Base-by-base conservation (phyloP, 1,140 invertebrate species). In the Thalassaphorura encarpata region DNA sequence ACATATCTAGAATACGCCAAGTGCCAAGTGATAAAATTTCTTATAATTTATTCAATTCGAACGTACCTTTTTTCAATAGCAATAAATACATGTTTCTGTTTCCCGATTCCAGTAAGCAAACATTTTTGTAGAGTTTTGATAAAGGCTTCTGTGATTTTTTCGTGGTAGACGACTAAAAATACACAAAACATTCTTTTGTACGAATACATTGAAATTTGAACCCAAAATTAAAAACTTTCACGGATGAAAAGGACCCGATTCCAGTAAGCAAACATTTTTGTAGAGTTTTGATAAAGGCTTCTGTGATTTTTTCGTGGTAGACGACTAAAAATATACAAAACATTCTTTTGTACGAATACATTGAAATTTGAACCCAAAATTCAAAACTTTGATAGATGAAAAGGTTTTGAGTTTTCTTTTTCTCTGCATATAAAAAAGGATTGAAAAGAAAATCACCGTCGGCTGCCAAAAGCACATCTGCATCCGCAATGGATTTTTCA, bases 241-340 rank as follows among this genome's bases (percentile, higher is more conserved):
- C 18, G 8, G 18, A 50, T n/a, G n/a, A 40, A 16, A 45, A 15
- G n/a, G 33, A 36, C 15, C 23, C 19, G n/a, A n/a, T n/a, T 46
- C 52, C 52, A 18, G 56, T 54, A 15, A 29, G 26, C 31, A 92
- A 70, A 8, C 92, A 72, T 64, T 80, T 78, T 58, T 81, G 76
- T 45, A 90, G 72, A 0, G 85, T 85, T 13, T 75, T 71, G 1
- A 92, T 77, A 67, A 93, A 90, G 1, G 82, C 85, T 57, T 85
- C 78, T 6, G 89, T 93, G 23, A 92, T 77, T 55, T 81, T 77
- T 60, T 89, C 83, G 69, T 90, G 84, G 73, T 94, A 94, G 28
- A 94, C 82, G 6, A 92, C 85, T 88, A 69, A 47, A 80, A 78
- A 58, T 40, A 43, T 43, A 41, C 46, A 53, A 46, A 26, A 11